These are phyloP conservation scores for Drosophila mayaguana DNA, from an alignment of 2,888 invertebrate genomes.

Conservation along the genomic window DNA sequence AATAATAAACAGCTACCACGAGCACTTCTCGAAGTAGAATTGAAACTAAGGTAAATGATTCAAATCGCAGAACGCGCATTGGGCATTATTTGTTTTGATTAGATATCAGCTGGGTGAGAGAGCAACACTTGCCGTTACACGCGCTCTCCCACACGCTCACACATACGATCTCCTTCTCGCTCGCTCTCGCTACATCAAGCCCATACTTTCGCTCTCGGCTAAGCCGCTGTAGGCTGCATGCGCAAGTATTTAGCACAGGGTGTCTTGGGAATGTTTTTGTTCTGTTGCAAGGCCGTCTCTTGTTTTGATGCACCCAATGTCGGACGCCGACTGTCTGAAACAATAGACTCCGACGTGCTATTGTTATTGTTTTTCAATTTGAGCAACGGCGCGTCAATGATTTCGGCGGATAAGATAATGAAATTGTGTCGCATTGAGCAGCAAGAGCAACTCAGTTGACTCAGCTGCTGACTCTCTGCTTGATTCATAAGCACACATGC, in stretches of 20 bases:
- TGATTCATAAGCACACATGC: slow-evolving; percentile 7
- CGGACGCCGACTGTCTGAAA: slow-evolving; percentile 28
- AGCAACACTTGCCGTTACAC: slow-evolving; percentile 16
- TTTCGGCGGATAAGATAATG: slow-evolving; percentile 54
- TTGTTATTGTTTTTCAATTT: slow-evolving; percentile 14
- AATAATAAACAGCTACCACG: slow-evolving; percentile 22
- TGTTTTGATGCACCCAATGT: slow-evolving; percentile 20
- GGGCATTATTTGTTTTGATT: slow-evolving; percentile 76
- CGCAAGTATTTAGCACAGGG: slow-evolving; percentile 7
- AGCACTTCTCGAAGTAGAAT: slow-evolving; percentile 35
- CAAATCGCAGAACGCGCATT: slow-evolving; percentile 51
- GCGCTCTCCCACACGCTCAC: not conserved
- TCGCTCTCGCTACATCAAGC: not conserved
- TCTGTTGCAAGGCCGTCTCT: slow-evolving; percentile 56
- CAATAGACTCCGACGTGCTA: slow-evolving; percentile 5
- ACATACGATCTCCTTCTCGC: not conserved
- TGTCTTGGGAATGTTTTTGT: slow-evolving; percentile 52
- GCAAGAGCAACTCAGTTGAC: slow-evolving; percentile 35
- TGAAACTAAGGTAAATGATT: slow-evolving; percentile 64
- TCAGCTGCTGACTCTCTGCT: slow-evolving; percentile 33
- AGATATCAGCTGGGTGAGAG: slow-evolving; percentile 64
- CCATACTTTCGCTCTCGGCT: slow-evolving; percentile 48
- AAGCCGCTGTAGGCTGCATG: slow-evolving; percentile 14
- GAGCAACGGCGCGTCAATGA: slow-evolving; percentile 12
- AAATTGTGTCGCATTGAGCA: slow-evolving; percentile 22